Evolutionary conservation across 2,888 invertebrate genomes (phyloP).

Genomic region (Leucophenga montana): DNA sequence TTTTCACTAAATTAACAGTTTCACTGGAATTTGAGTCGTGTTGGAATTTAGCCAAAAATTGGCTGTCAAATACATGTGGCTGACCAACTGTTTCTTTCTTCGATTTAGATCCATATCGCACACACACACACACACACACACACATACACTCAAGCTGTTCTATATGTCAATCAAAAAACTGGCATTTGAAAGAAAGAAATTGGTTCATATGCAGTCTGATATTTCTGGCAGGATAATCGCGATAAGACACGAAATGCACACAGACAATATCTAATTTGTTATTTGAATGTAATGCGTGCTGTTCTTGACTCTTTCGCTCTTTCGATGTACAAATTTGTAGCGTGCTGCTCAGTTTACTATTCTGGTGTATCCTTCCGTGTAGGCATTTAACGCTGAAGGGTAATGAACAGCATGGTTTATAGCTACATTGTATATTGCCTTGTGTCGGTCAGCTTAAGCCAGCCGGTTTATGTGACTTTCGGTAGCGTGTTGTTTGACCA

Average conservation of each 20-base stretch:
- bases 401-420: no score
- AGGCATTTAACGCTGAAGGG: not conserved
- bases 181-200: slow-evolving; percentile 30
- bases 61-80: not conserved
- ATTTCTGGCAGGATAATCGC: slow-evolving; percentile 15
- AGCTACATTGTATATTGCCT: no score
- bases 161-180: slow-evolving; percentile 66
- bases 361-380: not conserved
- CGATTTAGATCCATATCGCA: slow-evolving; percentile 50
- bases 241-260: slow-evolving; percentile 20
- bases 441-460: no score
- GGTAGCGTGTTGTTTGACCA: slow-evolving; percentile 4
- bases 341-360: not conserved
- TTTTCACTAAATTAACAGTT: not conserved
- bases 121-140: slow-evolving; percentile 50
- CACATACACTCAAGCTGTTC: no score
- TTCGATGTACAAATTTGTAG: no score
- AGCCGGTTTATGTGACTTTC: no score
- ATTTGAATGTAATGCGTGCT: slow-evolving; percentile 36
- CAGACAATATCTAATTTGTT: slow-evolving; percentile 9
- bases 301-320: not conserved
- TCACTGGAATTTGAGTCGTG: not conserved
- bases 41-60: not conserved
- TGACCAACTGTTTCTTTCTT: slow-evolving; percentile 11
- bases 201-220: slow-evolving; percentile 30